Conservation (phyloP, 2,888 invertebrate species). For the Acheta domesticus region DNA sequence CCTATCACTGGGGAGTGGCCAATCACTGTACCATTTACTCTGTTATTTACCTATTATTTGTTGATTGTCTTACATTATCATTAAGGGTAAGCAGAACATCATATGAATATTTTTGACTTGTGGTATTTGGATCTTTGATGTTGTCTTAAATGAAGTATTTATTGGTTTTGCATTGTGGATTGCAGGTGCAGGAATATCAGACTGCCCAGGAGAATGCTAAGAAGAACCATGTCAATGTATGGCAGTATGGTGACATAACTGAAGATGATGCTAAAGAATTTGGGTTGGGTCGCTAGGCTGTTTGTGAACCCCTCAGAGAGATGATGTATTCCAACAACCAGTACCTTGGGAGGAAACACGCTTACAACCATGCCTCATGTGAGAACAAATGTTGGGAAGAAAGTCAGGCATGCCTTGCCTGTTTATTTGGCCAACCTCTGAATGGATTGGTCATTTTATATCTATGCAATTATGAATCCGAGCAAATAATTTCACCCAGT, state of each 20-base stretch:
- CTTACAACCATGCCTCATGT: background rate
- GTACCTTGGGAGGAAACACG: background rate
- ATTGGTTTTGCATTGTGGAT: background rate
- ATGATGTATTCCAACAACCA: background rate
- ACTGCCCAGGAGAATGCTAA: slow-evolving; percentile 84
- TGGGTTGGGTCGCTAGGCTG: slow-evolving; percentile 48
- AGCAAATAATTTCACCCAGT: slow-evolving; percentile 24
- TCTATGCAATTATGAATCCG: slow-evolving; percentile 19
- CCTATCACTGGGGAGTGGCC: too few relatives aligned
- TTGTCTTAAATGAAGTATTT: too few relatives aligned
- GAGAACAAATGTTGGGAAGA: slow-evolving; percentile 1
- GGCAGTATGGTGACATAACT: slow-evolving; percentile 98
- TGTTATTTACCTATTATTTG: too few relatives aligned
- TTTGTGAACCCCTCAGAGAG: slow-evolving; percentile 1
- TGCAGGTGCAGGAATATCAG: slow-evolving; percentile 71
- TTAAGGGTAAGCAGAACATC: too few relatives aligned
- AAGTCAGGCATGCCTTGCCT: slow-evolving; percentile 11
- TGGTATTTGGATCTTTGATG: too few relatives aligned
- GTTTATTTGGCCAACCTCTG: slow-evolving; percentile 18
- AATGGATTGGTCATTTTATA: slow-evolving; percentile 20
- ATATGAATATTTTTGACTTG: too few relatives aligned
- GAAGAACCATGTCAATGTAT: slow-evolving; percentile 81
- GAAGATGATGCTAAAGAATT: slow-evolving; percentile 83
- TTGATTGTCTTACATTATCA: too few relatives aligned
- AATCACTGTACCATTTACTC: too few relatives aligned